Base-by-base conservation (phyloP, 2,797 vertebrate genomes). In the Orestias chungarensis region DNA sequence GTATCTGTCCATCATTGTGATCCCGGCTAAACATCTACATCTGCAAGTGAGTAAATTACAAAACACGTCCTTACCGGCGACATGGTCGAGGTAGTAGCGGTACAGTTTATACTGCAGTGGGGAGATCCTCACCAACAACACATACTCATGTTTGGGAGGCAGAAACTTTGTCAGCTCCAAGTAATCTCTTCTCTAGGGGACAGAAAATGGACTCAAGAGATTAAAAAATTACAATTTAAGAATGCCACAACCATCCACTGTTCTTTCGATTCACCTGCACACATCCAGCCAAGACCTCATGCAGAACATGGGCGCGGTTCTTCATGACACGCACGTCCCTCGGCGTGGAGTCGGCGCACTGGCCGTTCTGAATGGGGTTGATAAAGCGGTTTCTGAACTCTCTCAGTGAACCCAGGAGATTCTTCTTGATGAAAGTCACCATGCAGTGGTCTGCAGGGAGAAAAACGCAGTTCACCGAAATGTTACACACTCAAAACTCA, bases 331-430 rank as follows among this genome's bases (percentile, higher is more conserved):
- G 90, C 74, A 99, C 97, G 52, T 99, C 98, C 50, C 76, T 94
- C 6, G 94, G 92, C 0, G 97, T 99, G 64, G 98, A 99, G 91
- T 99, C 98, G 0, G 98, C 97, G 3, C 98, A 99, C 90, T 98
- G 97, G 65, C 98, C 98, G 0, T 99, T 99, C 88, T 99, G 95
- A 52, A 99, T 99, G 31, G 98, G 98, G 87, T 99, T 99, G 77
- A 99, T 98, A 78, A 99, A 99, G 25, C 97, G 94, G 90, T 99
- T 99, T 54, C 96, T 90, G 89, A 99, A 99, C 76, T 99, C 97
- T 6, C 94, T 90, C 82, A 96, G 84, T 0, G 97, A 99, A 46
- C 98, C 98, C 35, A 99, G 94, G 66, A 99, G 95, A 88, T 98
- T 99, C 91, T 94, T 96, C 91, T 99, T 99, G 87, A 99, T 97